Conservation (phyloP, 1,140 invertebrate species). For the Bombus cullumanus region DNA sequence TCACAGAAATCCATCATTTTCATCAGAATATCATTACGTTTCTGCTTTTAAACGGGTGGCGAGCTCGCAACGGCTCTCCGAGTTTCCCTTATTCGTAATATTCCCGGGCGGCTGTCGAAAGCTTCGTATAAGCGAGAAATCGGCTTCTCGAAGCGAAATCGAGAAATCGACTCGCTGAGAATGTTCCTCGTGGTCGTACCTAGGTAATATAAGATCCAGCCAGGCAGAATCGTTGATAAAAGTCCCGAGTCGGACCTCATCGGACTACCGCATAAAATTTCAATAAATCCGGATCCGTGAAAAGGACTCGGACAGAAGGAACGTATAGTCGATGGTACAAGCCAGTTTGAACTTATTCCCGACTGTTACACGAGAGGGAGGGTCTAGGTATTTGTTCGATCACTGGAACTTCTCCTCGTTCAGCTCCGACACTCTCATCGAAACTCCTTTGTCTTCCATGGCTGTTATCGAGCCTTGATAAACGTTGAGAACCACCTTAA, state of each 20-base stretch:
- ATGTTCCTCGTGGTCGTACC: background rate
- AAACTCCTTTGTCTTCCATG: slow-evolving; percentile 38
- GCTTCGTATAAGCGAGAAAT: slow-evolving; percentile 51
- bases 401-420: slow-evolving; percentile 41
- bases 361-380: slow-evolving; percentile 57
- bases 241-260: slow-evolving; percentile 68
- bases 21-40: slow-evolving; percentile 2
- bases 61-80: background rate
- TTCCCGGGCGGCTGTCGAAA: background rate
- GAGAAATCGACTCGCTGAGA: slow-evolving; percentile 7
- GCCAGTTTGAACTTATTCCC: slow-evolving; percentile 67
- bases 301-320: slow-evolving; percentile 47
- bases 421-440: slow-evolving; percentile 37
- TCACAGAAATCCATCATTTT: slow-evolving; percentile 8
- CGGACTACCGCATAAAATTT: slow-evolving; percentile 72
- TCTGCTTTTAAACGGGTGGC: slow-evolving; percentile 33
- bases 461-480: slow-evolving; percentile 44
- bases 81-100: slow-evolving; percentile 39
- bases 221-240: slow-evolving; percentile 64
- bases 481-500: background rate
- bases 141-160: slow-evolving; percentile 49
- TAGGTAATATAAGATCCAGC: slow-evolving; percentile 60
- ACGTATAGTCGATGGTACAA: slow-evolving; percentile 66
- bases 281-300: slow-evolving; percentile 68
- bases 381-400: slow-evolving; percentile 21